Conservation (phyloP, 1,140 invertebrate species). For the Goniozus legneri region DNA sequence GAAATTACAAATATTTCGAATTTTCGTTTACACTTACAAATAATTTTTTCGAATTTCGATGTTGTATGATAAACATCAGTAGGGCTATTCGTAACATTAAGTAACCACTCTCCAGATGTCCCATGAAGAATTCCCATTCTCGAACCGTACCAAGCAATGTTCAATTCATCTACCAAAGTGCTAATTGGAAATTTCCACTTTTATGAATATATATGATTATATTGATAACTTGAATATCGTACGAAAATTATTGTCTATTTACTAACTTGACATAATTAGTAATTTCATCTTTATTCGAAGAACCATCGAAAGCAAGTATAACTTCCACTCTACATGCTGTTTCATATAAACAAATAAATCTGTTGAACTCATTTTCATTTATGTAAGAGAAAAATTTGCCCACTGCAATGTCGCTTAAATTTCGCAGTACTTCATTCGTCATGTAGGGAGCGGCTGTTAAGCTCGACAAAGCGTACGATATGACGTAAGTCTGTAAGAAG, state of each 20-base stretch:
- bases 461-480: constrained; percentile 30
- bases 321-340: constrained; percentile 47
- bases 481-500: constrained; percentile 27
- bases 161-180: constrained; percentile 47
- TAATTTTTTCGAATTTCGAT: constrained; percentile 20
- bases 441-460: constrained; percentile 27
- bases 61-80: constrained; percentile 19
- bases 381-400: constrained; percentile 27
- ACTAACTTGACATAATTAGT: too few relatives aligned
- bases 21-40: constrained; percentile 18
- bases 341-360: constrained; percentile 39
- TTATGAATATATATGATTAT: too few relatives aligned
- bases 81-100: constrained; percentile 47
- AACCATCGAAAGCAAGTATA: constrained; percentile 53
- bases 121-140: constrained; percentile 59
- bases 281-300: constrained; percentile 56
- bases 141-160: constrained; percentile 57
- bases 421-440: constrained; percentile 23
- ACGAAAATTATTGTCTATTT: too few relatives aligned
- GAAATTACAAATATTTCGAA: not conserved
- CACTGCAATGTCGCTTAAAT: constrained; percentile 21
- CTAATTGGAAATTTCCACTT: constrained; percentile 33
- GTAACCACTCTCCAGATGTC: constrained; percentile 57
- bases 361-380: constrained; percentile 25
- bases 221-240: too few relatives aligned